phyloP scores from a whole-genome alignment of 2,113 vertebrate species.

The Speoplatyrhinus poulsoni region DNA sequence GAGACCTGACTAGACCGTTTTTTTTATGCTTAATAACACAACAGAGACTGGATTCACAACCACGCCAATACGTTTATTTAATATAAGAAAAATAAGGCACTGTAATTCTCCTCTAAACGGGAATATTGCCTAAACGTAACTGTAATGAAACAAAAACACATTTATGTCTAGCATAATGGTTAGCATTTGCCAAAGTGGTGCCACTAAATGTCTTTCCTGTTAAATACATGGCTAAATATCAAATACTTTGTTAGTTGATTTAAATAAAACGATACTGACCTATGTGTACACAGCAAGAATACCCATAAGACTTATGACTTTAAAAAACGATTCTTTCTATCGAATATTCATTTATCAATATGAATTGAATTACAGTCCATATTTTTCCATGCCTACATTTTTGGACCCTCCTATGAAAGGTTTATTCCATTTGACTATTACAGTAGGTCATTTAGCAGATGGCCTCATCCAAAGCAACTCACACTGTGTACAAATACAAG shows the following conservation, averaged over 20 bases:
- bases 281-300: neutral
- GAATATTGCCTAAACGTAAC: slow-evolving; percentile 18
- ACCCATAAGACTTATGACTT: too few relatives aligned
- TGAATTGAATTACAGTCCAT: too few relatives aligned
- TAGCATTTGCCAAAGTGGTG: slow-evolving; percentile 27
- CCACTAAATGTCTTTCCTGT: slow-evolving; percentile 24
- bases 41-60: neutral
- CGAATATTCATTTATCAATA: too few relatives aligned
- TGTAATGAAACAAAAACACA: slow-evolving; percentile 9
- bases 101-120: slow-evolving; percentile 5
- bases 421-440: too few relatives aligned
- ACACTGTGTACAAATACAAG: too few relatives aligned
- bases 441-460: too few relatives aligned
- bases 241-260: slow-evolving; percentile 26
- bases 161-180: slow-evolving; percentile 28
- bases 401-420: too few relatives aligned
- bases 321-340: too few relatives aligned
- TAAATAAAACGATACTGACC: slow-evolving; percentile 14
- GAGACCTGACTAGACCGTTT: neutral
- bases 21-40: neutral
- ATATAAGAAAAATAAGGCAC: neutral
- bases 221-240: slow-evolving; percentile 13
- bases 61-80: neutral
- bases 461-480: too few relatives aligned
- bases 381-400: too few relatives aligned